Conservation (phyloP, 1,140 invertebrate species). For the Psix sp. region DNA sequence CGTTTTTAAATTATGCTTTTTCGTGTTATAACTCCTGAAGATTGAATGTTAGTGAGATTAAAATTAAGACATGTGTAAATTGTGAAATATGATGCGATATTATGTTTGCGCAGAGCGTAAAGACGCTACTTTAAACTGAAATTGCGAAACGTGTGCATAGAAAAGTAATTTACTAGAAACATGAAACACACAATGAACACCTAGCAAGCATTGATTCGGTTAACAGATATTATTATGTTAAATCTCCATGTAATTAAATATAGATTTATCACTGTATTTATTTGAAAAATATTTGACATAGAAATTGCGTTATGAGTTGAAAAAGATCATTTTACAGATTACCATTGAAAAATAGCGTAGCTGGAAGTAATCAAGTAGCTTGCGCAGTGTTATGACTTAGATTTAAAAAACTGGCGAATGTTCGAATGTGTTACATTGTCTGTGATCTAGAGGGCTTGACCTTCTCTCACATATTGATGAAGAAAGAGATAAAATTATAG, state of each 20-base stretch:
- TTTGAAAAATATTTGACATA: too few species aligned
- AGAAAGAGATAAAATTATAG: conserved; percentile 32
- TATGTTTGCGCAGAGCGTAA: background rate
- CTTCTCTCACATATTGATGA: conserved; percentile 71
- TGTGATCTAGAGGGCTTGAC: conserved; percentile 73
- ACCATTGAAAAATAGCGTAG: too few species aligned
- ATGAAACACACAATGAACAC: conserved; percentile 11
- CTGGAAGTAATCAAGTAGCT: conserved; percentile 36
- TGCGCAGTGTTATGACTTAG: conserved; percentile 32
- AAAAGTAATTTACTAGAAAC: conserved; percentile 13
- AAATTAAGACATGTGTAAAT: background rate
- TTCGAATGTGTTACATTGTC: conserved; percentile 72
- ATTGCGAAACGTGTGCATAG: conserved; percentile 2
- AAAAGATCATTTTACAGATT: too few species aligned
- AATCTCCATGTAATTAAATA: background rate
- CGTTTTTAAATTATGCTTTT: too few species aligned
- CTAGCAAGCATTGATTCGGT: conserved; percentile 5
- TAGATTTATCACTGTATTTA: too few species aligned
- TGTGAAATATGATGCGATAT: background rate
- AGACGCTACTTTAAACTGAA: background rate
- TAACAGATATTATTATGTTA: background rate
- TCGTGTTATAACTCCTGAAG: too few species aligned
- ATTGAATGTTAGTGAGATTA: too few species aligned
- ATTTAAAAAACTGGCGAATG: conserved; percentile 44
- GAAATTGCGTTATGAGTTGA: too few species aligned